These are phyloP conservation scores for Scaptomyza montana DNA, from an alignment of 1,140 invertebrate species.

Conservation along the genomic window DNA sequence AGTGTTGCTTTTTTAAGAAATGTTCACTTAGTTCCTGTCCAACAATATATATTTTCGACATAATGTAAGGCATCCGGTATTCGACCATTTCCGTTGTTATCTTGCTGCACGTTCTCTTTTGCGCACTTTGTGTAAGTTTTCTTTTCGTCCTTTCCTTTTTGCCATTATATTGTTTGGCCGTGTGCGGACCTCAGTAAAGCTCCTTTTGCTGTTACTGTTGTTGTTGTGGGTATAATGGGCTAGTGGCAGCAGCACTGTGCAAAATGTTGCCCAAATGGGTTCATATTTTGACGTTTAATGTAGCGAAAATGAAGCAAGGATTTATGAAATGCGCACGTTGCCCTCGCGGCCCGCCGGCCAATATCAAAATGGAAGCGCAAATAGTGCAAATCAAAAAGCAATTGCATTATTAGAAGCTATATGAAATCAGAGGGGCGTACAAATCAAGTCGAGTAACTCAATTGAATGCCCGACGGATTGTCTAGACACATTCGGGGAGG, in stretches of 20 bases:
- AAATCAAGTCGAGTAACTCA: constrained; percentile 43
- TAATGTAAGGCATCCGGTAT: background rate
- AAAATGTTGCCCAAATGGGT: constrained; percentile 79
- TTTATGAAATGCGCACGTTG: constrained; percentile 78
- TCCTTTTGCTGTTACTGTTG: constrained; percentile 49
- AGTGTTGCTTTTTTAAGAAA: too few relatives aligned
- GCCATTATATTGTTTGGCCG: constrained; percentile 67
- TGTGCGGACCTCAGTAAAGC: constrained; percentile 33
- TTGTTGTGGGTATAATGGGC: constrained; percentile 76
- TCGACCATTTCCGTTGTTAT: constrained; percentile 6
- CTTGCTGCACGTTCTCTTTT: background rate
- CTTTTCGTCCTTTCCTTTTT: constrained; percentile 74
- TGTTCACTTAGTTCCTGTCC: background rate
- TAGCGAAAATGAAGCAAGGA: constrained; percentile 80
- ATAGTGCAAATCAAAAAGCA: constrained; percentile 76
- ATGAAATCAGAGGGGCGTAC: constrained; percentile 47
- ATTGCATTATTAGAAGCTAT: constrained; percentile 77
- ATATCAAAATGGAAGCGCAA: constrained; percentile 34
- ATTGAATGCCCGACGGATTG: constrained; percentile 32
- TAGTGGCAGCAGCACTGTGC: constrained; percentile 58
- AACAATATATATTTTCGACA: background rate
- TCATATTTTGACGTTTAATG: constrained; percentile 82
- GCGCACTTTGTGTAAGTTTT: constrained; percentile 39
- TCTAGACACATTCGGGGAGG: constrained; percentile 31
- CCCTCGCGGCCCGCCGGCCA: constrained; percentile 47